Base-by-base conservation (phyloP, 1,140 invertebrate genomes). In the Hycleus cichorii region DNA sequence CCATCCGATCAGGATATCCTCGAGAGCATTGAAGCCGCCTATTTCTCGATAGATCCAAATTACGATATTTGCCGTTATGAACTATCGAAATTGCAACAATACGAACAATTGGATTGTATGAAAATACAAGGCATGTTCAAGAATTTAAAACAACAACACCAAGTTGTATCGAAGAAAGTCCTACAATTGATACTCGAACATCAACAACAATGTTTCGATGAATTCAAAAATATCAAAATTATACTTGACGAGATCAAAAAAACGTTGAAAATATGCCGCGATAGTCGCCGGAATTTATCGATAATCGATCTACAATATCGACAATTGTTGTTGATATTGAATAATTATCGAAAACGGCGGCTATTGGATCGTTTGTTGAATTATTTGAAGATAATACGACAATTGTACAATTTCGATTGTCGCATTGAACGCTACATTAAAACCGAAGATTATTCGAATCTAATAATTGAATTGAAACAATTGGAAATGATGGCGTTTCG, bases 161-260 rank as follows among this genome's bases (percentile, higher is more conserved):
- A 86, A 72, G 90, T 94, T 27, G 90, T 97, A 0, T 94, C 91
- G 0, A 93, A 91, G 63, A 90, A 93, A 75, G 89, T 96, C 0
- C 81, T 95, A 0, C 89, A 95, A 63, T 77, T 96, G 11, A 95
- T 97, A 64, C 77, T 95, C 7, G 88, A 96, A 71, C 92, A 97
- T 62, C 86, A 95, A 50, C 85, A 83, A 62, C 80, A 85, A 2
- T 96, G 92, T 72, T 87, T 89, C 58, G 78, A 82, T 9, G 91
- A 97, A 73, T 89, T 97, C 63, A 78, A 86, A 48, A 83, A 88
- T 59, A 89, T 97, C 12, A 80, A 87, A 58, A 82, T 86, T 58
- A 83, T 95, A 55, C 79, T 93, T 70, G 78, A 86, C 65, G 78
- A 88, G 64, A 73, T 97, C 12, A 78, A 83, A 57, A 80, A 83